These are phyloP conservation scores for Onychomys torridus DNA, from an alignment of 2,797 vertebrate species.

Conservation along the genomic window DNA sequence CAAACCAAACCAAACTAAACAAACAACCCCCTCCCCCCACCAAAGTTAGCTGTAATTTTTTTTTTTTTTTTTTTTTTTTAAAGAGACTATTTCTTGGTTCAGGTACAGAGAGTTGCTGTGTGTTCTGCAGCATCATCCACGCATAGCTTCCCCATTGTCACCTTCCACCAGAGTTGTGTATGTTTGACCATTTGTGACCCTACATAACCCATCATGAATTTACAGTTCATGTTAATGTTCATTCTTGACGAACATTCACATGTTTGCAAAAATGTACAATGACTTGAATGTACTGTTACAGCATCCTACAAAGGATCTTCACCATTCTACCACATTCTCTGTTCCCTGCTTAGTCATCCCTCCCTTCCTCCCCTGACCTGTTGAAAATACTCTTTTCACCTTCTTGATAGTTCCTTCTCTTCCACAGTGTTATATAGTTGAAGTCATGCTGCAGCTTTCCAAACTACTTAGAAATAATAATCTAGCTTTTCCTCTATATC, in stretches of 20 bases:
- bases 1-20: too few relatives aligned
- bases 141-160: background rate
- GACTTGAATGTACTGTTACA: too few relatives aligned
- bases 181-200: background rate
- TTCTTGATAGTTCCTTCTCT: background rate
- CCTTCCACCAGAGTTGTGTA: background rate
- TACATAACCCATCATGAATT: background rate
- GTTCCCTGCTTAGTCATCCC: background rate
- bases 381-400: background rate
- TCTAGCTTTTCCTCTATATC: background rate
- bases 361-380: accelerated
- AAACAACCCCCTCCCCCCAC: too few relatives aligned
- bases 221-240: background rate
- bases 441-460: background rate
- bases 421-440: background rate
- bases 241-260: background rate
- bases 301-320: background rate
- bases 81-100: background rate
- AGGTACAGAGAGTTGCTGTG: background rate
- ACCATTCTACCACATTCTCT: background rate
- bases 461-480: background rate
- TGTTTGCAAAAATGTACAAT: background rate
- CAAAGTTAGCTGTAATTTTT: background rate
- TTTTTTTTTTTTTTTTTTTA: background rate
- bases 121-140: too few relatives aligned